Percentiles rank a stretch among this genome's conserved stretches.
Evolutionary conservation across 1,140 invertebrate genomes (phyloP).

Genomic region (Pollicipes pollicipes): DNA sequence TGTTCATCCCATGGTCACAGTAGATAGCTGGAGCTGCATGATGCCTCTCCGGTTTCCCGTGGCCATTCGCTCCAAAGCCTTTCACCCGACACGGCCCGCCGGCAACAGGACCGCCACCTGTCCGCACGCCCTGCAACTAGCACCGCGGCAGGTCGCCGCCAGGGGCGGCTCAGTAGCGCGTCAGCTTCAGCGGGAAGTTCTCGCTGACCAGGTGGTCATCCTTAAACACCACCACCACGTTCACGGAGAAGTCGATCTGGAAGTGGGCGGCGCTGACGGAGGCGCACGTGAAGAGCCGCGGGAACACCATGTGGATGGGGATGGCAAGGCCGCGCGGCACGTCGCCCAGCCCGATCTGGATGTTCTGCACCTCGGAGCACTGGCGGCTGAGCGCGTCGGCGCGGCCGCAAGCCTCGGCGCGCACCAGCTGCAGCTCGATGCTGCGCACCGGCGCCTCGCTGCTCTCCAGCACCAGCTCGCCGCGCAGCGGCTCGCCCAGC

Average conservation of each 20-base stretch:
- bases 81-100: not conserved
- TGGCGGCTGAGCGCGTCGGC: slow-evolving; percentile 56
- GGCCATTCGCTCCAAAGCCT: too few species aligned
- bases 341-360: slow-evolving; percentile 89
- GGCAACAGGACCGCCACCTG: too few species aligned
- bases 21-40: too few species aligned
- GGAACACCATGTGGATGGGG: slow-evolving; percentile 90
- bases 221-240: slow-evolving; percentile 79
- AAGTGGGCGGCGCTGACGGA: slow-evolving; percentile 79
- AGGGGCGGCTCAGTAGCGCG: slow-evolving; percentile 21
- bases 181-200: slow-evolving; percentile 76
- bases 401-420: slow-evolving; percentile 90
- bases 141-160: too few species aligned
- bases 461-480: slow-evolving; percentile 56
- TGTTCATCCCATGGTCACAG: too few species aligned
- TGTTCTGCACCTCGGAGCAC: slow-evolving; percentile 77
- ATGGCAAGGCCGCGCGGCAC: slow-evolving; percentile 57
- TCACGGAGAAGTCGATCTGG: slow-evolving; percentile 94
- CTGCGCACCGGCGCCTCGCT: slow-evolving; percentile 70
- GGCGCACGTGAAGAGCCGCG: slow-evolving; percentile 84
- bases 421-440: slow-evolving; percentile 80
- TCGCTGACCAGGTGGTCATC: slow-evolving; percentile 89
- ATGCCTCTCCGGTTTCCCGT: too few species aligned
- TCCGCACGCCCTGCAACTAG: too few species aligned
- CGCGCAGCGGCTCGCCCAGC: slow-evolving; percentile 70